Base-by-base conservation (phyloP, 2,888 invertebrate species). In the Aphrophora alni region DNA sequence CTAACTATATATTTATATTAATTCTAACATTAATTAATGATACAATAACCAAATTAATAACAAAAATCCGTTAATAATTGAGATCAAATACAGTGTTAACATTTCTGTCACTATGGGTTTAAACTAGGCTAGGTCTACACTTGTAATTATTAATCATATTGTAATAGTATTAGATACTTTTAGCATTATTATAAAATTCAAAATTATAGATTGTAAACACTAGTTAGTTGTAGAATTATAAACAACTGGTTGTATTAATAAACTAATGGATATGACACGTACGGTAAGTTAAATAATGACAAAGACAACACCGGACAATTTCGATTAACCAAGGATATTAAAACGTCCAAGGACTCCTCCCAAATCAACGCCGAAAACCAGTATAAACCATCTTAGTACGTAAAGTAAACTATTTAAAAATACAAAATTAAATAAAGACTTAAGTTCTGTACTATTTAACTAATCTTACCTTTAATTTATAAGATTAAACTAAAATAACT, bases 301-400 rank as follows among this genome's bases (percentile, higher is more conserved):
- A 59, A 59, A 59, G 59, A 59, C 59, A 59, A 14, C 21, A 59
- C 59, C 59, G 59, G 59, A 59, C 59, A 59, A 59, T 59, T 59
- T 59, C 59, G 59, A 59, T 59, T 59, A 59, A 59, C 59, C 59
- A 59, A 59, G 59, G 59, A 59, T 59, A 59, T 80, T 81, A n/a
- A 38, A 24, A 73, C 10, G 24, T 21, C 73, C 73, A 83, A 80
- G 82, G 83, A 83, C 83, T 83, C 83, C 83, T 83, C 83, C 83
- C 83, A 76, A 80, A 71, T 69, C 21, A 59, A 59, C n/a, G 21
- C 21, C n/a, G 14, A 59, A 59, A 80, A 74, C 77, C 82, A 79
- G 83, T 71, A 71, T n/a, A 81, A 83, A 82, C 73, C 68, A 68
- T 71, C 25, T 75, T 21, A 44, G 44, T 44, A 33, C 17, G 72